Evolutionary conservation across 2,888 invertebrate species (phyloP).

Genomic region (Neria commutata): DNA sequence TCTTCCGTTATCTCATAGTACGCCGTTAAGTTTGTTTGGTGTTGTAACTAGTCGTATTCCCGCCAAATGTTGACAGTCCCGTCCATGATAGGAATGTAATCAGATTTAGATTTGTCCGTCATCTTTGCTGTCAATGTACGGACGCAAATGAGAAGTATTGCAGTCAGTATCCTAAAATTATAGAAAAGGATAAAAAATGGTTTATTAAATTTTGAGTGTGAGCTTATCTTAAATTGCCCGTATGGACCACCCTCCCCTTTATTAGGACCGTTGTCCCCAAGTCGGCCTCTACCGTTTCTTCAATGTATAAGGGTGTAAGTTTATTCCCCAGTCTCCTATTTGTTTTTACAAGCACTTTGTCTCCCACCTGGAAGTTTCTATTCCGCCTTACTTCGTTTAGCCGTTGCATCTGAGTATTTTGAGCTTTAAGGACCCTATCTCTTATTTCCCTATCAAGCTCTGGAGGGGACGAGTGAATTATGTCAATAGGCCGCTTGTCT

Average conservation of each 20-base stretch:
- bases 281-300: conserved; percentile 15
- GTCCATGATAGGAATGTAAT: conserved; percentile 20
- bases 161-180: not conserved
- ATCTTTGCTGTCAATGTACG: not conserved
- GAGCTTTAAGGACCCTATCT: not conserved
- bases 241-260: conserved; percentile 17
- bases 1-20: conserved; percentile 17
- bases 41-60: conserved; percentile 15
- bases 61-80: conserved; percentile 17
- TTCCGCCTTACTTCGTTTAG: conserved; percentile 18
- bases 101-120: conserved; percentile 19
- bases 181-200: not conserved
- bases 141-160: not conserved
- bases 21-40: conserved; percentile 14
- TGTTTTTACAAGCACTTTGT: conserved; percentile 19
- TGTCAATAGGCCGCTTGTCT: not conserved
- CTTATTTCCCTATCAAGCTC: not conserved
- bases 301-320: not conserved
- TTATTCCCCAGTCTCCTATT: conserved; percentile 15
- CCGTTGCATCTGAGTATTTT: not conserved
- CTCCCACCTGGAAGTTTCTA: conserved; percentile 22
- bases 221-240: not conserved
- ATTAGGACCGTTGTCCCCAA: conserved; percentile 11
- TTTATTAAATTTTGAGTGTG: too few relatives aligned
- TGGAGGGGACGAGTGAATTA: not conserved